A percentile compares a stretch with the other conserved stretches of the same genome.
These are phyloP conservation scores for Speoplatyrhinus poulsoni DNA, from an alignment of 2,113 vertebrate genomes.

Conservation along the genomic window DNA sequence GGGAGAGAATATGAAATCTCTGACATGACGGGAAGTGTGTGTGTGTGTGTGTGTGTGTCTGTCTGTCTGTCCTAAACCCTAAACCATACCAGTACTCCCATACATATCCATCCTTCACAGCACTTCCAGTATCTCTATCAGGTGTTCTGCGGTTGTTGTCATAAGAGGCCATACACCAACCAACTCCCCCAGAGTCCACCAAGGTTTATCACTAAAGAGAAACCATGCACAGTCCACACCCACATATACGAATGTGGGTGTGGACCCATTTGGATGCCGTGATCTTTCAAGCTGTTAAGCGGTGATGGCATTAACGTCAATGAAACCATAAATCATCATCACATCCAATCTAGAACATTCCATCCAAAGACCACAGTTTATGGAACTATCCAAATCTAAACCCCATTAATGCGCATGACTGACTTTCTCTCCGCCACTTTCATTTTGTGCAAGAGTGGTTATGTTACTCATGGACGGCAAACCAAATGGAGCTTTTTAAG, in stretches of 20 bases:
- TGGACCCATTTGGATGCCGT: not conserved
- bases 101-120: not conserved
- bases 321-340: conserved; percentile 35
- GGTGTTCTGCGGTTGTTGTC: conserved; percentile 26
- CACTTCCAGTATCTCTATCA: conserved; percentile 49
- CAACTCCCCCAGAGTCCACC: conserved; percentile 15
- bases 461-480: conserved; percentile 59
- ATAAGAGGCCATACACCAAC: conserved; percentile 27
- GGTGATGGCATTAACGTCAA: conserved; percentile 5
- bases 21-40: conserved; percentile 44
- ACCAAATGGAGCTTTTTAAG: conserved; percentile 49
- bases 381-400: conserved; percentile 22
- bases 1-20: conserved; percentile 29
- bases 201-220: conserved; percentile 29
- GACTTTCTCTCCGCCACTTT: conserved; percentile 27
- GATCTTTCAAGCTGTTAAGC: conserved; percentile 18
- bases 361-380: conserved; percentile 27
- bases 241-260: no score
- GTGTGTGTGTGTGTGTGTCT: conserved; percentile 5
- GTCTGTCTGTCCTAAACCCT: no score
- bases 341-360: not conserved
- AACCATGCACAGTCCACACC: not conserved
- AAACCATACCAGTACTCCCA: no score
- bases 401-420: conserved; percentile 42
- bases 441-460: conserved; percentile 55